A percentile compares a stretch with the other conserved stretches of the same genome.
Conservation (phyloP, 2,113 vertebrate species). For the Microcebus lehilahytsara region DNA sequence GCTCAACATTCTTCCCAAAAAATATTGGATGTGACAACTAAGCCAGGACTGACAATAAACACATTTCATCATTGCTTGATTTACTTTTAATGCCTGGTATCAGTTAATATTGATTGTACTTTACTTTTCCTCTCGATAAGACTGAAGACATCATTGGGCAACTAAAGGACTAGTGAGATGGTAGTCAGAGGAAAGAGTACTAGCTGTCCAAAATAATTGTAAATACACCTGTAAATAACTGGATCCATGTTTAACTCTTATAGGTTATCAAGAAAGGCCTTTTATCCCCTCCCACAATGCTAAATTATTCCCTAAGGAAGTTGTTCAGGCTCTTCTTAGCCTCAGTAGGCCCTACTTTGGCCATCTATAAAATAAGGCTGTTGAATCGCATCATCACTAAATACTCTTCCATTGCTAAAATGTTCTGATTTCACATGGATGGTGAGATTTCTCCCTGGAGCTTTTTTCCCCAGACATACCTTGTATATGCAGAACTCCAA, state of each 20-base stretch:
- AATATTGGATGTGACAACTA: background rate
- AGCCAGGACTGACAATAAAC: slow-evolving; percentile 10
- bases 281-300: background rate
- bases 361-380: slow-evolving; percentile 36
- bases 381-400: slow-evolving; percentile 31
- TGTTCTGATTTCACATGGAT: slow-evolving; percentile 22
- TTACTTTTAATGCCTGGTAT: background rate
- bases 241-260: slow-evolving; percentile 14
- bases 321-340: background rate
- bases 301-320: slow-evolving; percentile 13
- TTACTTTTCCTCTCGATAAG: slow-evolving; percentile 7
- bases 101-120: background rate
- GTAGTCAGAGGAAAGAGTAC: background rate
- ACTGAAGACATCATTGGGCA: background rate
- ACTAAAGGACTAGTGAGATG: background rate
- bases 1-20: slow-evolving; percentile 6
- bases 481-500: too few species aligned
- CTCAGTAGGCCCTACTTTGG: slow-evolving; percentile 25
- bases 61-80: background rate
- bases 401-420: slow-evolving; percentile 32
- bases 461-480: background rate
- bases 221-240: slow-evolving; percentile 36
- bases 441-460: slow-evolving; percentile 22
- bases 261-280: background rate
- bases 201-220: background rate